phyloP scores from a whole-genome alignment of 2,797 vertebrate genomes.

The Manis javanica region DNA sequence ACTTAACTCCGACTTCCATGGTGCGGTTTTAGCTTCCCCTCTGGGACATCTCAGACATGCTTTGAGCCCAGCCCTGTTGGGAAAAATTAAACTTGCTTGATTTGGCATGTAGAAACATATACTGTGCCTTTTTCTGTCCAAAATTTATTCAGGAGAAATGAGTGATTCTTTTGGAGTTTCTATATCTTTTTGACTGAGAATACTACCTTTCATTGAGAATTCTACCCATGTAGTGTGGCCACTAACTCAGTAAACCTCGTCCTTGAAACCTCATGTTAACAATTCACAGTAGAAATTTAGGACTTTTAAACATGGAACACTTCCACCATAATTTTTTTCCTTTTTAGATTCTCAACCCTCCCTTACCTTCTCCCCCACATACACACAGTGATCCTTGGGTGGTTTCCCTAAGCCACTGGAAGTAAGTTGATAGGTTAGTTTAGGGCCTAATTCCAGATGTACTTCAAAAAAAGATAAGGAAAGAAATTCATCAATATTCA shows the following conservation, averaged over 20 bases:
- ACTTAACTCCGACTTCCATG: background rate
- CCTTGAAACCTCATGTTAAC: background rate
- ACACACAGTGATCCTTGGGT: background rate
- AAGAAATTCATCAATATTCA: background rate
- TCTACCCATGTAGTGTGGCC: background rate
- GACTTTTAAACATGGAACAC: background rate
- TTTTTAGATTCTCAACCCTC: background rate
- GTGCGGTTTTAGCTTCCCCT: background rate
- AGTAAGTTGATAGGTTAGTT: background rate
- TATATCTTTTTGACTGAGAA: background rate
- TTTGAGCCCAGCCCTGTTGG: background rate
- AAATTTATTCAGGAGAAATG: background rate
- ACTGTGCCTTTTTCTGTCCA: background rate
- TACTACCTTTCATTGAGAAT: background rate
- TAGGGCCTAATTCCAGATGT: background rate
- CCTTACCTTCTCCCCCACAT: rapidly evolving
- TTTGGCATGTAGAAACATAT: background rate
- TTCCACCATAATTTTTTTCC: background rate
- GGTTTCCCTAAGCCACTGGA: background rate
- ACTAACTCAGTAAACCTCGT: background rate
- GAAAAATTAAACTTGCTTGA: background rate
- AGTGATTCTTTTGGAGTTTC: background rate
- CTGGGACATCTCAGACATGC: background rate
- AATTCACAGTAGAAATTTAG: background rate
- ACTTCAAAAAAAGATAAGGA: background rate